Conservation (phyloP, 2,113 vertebrate genomes). For the Eubucco bourcierii region DNA sequence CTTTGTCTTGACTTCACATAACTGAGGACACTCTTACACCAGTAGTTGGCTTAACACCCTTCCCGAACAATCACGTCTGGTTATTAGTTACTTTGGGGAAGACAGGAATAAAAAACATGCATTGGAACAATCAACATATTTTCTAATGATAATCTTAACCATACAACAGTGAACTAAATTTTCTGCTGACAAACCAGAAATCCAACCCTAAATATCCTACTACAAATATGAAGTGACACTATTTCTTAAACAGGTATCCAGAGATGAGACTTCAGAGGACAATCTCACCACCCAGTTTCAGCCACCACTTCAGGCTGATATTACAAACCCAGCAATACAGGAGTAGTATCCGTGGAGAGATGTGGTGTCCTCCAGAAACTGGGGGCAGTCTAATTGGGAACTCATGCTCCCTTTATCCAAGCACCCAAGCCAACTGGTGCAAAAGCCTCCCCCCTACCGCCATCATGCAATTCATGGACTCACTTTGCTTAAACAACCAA, state of each 20-base stretch:
- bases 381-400: not conserved
- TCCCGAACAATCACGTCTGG: rapidly evolving
- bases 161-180: not conserved
- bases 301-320: not conserved
- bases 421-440: not conserved
- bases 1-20: not conserved
- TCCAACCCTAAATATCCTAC: not conserved
- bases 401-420: not conserved
- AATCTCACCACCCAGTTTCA: not conserved
- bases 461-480: not conserved
- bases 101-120: not conserved
- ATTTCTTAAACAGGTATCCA: not conserved
- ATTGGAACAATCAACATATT: not conserved
- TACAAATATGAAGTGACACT: not conserved
- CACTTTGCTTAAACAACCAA: not conserved
- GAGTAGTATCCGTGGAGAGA: not conserved
- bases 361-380: not conserved
- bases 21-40: not conserved
- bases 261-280: not conserved
- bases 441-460: not conserved
- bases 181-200: not conserved
- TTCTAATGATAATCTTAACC: not conserved
- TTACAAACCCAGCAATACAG: not conserved
- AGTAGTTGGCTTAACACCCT: not conserved
- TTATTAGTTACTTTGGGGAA: not conserved